These are phyloP conservation scores for Brenthis hecate DNA, from an alignment of 2,888 invertebrate genomes.

Conservation along the genomic window DNA sequence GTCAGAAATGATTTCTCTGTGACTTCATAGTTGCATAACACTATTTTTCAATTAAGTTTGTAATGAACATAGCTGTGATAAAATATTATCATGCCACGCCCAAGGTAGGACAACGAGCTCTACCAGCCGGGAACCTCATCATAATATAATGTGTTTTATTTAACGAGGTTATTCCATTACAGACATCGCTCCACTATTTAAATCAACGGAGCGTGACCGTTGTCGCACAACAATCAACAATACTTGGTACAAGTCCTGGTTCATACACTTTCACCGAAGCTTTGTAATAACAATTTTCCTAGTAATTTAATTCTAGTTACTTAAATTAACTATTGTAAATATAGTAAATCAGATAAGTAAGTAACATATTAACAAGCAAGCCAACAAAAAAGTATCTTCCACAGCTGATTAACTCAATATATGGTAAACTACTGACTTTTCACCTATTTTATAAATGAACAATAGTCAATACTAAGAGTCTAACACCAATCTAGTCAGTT, in stretches of 20 bases:
- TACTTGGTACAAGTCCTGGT: constrained; percentile 48
- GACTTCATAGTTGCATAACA: constrained; percentile 66
- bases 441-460: no score
- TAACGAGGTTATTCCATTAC: constrained; percentile 61
- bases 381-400: no score
- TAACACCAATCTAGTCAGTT: neutral
- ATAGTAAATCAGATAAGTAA: no score
- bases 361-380: no score
- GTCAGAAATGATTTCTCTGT: constrained; percentile 69
- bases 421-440: no score
- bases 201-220: constrained; percentile 68
- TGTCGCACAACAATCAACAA: constrained; percentile 61
- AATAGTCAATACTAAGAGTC: neutral
- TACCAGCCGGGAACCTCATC: constrained; percentile 67
- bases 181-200: constrained; percentile 68
- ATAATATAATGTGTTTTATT: constrained; percentile 57
- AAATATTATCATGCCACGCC: constrained; percentile 38
- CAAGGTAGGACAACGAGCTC: constrained; percentile 30
- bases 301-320: constrained; percentile 28
- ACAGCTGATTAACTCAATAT: no score
- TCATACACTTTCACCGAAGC: constrained; percentile 61
- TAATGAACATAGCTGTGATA: constrained; percentile 39
- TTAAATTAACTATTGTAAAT: no score
- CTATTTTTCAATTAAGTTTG: constrained; percentile 63
- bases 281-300: constrained; percentile 53